Evolutionary conservation across 2,888 invertebrate genomes (phyloP).

Genomic region (Emmelina monodactyla): DNA sequence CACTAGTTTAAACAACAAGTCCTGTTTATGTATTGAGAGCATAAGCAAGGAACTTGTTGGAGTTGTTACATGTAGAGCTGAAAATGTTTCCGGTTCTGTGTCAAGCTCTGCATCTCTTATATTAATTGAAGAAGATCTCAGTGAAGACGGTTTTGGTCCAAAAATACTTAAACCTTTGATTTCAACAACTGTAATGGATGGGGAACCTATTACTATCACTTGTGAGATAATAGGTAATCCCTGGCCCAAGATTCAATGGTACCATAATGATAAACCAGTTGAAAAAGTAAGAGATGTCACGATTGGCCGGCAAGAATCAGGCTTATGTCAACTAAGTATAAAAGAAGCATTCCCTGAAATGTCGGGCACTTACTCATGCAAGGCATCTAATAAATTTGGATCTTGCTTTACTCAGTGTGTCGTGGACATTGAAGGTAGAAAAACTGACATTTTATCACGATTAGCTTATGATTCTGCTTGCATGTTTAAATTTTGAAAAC

Average conservation of each 20-base stretch:
- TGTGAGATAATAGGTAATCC: slow-evolving; percentile 81
- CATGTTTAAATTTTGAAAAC: too few relatives aligned
- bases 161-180: slow-evolving; percentile 77
- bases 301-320: slow-evolving; percentile 78
- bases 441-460: too few relatives aligned
- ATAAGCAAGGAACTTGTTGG: slow-evolving; percentile 75
- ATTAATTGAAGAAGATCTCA: slow-evolving; percentile 61
- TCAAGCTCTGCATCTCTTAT: slow-evolving; percentile 82
- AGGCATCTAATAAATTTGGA: slow-evolving; percentile 84
- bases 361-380: slow-evolving; percentile 85
- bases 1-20: slow-evolving; percentile 75
- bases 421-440: slow-evolving; percentile 82
- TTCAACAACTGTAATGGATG: slow-evolving; percentile 86
- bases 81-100: slow-evolving; percentile 88
- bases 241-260: slow-evolving; percentile 83
- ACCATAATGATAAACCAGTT: slow-evolving; percentile 74
- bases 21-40: slow-evolving; percentile 80
- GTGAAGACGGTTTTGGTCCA: slow-evolving; percentile 64
- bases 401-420: slow-evolving; percentile 79
- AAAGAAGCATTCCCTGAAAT: slow-evolving; percentile 91
- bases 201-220: slow-evolving; percentile 79
- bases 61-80: slow-evolving; percentile 85
- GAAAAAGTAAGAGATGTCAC: slow-evolving; percentile 80
- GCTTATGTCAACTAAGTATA: slow-evolving; percentile 80
- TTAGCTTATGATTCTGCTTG: too few relatives aligned